A percentile compares a stretch with the other conserved stretches of the same genome.
Conservation (phyloP, 2,797 vertebrate species). For the Octomys mimax region DNA sequence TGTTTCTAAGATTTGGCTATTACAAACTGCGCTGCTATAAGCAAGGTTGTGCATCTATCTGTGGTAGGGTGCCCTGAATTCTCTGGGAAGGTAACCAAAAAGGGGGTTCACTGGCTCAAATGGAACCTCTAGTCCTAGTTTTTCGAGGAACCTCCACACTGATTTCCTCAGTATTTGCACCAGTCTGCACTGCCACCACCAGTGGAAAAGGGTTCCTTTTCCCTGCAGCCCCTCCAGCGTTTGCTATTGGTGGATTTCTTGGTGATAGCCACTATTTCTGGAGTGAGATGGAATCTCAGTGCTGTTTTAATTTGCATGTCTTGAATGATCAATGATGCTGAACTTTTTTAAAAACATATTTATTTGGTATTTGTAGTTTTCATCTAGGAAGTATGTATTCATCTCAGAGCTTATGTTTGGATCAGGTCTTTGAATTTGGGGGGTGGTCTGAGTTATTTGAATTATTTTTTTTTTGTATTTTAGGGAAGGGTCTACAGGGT, state of each 20-base stretch:
- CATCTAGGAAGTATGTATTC: neutral
- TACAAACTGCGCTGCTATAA: neutral
- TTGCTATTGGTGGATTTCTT: neutral
- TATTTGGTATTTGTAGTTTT: neutral
- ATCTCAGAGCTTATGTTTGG: neutral
- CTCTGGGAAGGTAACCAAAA: neutral
- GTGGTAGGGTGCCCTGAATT: neutral
- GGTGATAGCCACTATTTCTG: neutral
- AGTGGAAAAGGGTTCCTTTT: neutral
- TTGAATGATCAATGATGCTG: neutral
- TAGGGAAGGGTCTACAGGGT: too few species aligned
- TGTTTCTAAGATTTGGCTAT: neutral
- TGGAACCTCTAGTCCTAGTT: neutral
- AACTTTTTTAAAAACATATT: neutral
- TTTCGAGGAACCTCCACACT: too few species aligned
- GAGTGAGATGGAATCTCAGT: neutral
- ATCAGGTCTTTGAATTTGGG: neutral
- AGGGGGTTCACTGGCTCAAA: neutral
- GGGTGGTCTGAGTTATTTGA: neutral
- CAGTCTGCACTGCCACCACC: neutral
- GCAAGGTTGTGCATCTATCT: neutral
- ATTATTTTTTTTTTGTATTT: too few species aligned
- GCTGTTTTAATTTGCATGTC: neutral
- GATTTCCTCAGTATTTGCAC: neutral
- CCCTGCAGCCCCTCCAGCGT: neutral